Conservation (phyloP, 2,113 vertebrate genomes). For the Panthera leo region DNA sequence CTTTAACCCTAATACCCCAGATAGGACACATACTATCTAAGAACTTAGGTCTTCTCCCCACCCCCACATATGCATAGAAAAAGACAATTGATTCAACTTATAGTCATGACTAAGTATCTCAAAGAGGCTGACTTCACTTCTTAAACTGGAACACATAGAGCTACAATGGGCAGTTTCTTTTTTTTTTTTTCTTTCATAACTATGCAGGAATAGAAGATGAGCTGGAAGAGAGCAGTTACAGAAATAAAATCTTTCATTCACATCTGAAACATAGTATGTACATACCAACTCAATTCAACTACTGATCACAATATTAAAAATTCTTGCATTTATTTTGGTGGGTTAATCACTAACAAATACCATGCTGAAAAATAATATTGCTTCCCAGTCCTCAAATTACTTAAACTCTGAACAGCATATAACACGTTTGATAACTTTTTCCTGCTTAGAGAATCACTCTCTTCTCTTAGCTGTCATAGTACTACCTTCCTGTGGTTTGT, state of each 20-base stretch:
- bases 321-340: neutral
- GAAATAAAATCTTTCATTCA: neutral
- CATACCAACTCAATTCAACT: neutral
- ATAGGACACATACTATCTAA: neutral
- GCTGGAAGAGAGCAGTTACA: neutral
- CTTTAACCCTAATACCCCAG: neutral
- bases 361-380: neutral
- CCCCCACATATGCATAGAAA: neutral
- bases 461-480: neutral
- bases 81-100: neutral
- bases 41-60: neutral
- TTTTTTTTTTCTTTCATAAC: neutral
- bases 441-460: neutral
- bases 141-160: neutral
- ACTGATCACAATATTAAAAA: neutral
- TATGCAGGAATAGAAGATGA: neutral
- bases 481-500: neutral
- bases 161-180: neutral
- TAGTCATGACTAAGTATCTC: neutral
- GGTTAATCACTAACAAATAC: neutral
- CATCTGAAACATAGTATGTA: neutral
- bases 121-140: neutral
- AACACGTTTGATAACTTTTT: neutral
- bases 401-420: neutral
- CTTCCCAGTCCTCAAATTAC: neutral